These are phyloP conservation scores for Mionectes macconnelli DNA, from an alignment of 2,113 vertebrate genomes.

Conservation along the genomic window DNA sequence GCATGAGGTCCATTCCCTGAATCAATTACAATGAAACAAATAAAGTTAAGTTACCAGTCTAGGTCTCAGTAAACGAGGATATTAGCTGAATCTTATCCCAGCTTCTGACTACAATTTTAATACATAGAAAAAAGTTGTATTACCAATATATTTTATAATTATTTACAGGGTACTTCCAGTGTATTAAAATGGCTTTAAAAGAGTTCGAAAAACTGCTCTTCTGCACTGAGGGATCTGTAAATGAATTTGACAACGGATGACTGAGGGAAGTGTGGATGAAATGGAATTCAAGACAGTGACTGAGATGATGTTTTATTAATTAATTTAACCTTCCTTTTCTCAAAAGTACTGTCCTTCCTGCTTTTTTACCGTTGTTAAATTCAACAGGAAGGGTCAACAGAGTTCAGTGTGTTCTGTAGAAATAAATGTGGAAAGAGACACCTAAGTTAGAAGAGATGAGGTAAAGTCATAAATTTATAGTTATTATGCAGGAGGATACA, in stretches of 20 bases:
- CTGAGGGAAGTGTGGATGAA: neutral
- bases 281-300: neutral
- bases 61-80: neutral
- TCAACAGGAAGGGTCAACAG: neutral
- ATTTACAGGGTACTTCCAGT: neutral
- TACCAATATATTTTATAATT: neutral
- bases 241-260: neutral
- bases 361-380: neutral
- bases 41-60: neutral
- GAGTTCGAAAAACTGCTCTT: neutral
- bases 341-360: neutral
- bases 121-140: neutral
- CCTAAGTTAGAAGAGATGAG: neutral
- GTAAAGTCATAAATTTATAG: neutral
- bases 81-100: neutral
- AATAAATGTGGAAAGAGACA: neutral
- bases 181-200: neutral
- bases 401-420: neutral
- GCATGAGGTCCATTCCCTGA: neutral
- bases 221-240: neutral
- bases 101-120: neutral
- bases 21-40: neutral
- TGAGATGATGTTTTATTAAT: neutral
- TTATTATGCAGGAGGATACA: neutral
- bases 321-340: neutral